A percentile compares a stretch with the other conserved stretches of the same genome.
phyloP scores from a whole-genome alignment of 2,113 vertebrate genomes.

The Coregonus clupeaformis region DNA sequence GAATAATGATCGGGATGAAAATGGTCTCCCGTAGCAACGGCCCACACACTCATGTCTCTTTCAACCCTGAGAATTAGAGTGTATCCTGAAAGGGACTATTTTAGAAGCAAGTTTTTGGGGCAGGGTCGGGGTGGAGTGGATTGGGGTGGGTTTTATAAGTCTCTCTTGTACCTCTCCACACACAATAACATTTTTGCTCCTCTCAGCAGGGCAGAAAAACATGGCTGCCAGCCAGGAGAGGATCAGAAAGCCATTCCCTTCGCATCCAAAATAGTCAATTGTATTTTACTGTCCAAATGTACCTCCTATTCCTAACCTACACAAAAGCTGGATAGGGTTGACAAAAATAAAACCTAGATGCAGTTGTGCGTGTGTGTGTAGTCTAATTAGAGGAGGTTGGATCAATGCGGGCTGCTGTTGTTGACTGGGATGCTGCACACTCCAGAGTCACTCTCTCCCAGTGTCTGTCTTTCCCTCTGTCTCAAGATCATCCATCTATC shows the following conservation, averaged over 20 bases:
- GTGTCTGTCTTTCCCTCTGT: no score
- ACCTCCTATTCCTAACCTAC: no score
- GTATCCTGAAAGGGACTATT: background rate
- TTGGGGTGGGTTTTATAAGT: background rate
- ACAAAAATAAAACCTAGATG: no score
- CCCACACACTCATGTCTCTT: background rate
- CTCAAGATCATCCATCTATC: no score
- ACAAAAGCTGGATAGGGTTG: no score
- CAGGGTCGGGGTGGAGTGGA: background rate
- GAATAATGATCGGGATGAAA: background rate
- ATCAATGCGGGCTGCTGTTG: no score
- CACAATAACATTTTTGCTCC: background rate
- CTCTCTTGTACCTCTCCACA: background rate
- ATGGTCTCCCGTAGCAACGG: background rate
- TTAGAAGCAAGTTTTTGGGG: background rate
- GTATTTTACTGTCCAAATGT: background rate
- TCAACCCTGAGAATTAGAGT: background rate
- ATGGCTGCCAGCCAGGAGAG: background rate
- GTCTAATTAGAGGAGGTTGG: no score
- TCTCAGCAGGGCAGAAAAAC: background rate
- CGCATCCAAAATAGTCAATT: background rate
- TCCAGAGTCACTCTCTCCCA: no score
- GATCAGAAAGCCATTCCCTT: background rate
- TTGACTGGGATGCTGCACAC: no score
- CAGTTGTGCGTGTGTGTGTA: no score